Percentiles rank a stretch among this genome's conserved stretches.
Conservation (phyloP, 1,140 invertebrate species). For the Micrasema minimum region DNA sequence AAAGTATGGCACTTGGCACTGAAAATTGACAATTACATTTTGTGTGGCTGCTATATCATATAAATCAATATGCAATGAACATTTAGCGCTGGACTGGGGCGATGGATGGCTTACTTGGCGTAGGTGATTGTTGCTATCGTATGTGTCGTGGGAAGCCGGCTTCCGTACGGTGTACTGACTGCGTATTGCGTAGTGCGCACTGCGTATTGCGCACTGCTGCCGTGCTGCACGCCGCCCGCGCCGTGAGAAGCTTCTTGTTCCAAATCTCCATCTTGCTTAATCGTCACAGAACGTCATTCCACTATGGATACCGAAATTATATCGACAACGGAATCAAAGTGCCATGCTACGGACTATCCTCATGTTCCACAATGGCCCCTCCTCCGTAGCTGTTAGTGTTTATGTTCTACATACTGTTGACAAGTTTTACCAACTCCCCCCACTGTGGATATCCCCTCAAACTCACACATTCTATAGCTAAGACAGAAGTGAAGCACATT, state of each 20-base stretch:
- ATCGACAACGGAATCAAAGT: slow-evolving; percentile 20
- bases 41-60: slow-evolving; percentile 49
- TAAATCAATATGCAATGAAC: slow-evolving; percentile 37
- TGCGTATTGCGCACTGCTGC: slow-evolving; percentile 46
- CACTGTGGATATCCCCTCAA: slow-evolving; percentile 6
- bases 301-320: not conserved
- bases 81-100: slow-evolving; percentile 29
- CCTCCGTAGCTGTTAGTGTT: slow-evolving; percentile 44
- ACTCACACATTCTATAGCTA: slow-evolving; percentile 23
- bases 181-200: slow-evolving; percentile 51
- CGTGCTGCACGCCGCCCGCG: slow-evolving; percentile 56
- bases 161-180: slow-evolving; percentile 46
- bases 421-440: slow-evolving; percentile 4
- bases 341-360: slow-evolving; percentile 46
- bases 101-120: slow-evolving; percentile 32
- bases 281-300: slow-evolving; percentile 22
- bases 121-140: slow-evolving; percentile 40
- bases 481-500: slow-evolving; percentile 31
- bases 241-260: slow-evolving; percentile 50
- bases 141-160: slow-evolving; percentile 48
- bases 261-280: slow-evolving; percentile 53
- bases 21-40: slow-evolving; percentile 45
- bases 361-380: slow-evolving; percentile 38
- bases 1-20: slow-evolving; percentile 53
- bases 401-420: slow-evolving; percentile 16